Conservation (phyloP, 2,113 vertebrate genomes). For the Capreolus pygargus region DNA sequence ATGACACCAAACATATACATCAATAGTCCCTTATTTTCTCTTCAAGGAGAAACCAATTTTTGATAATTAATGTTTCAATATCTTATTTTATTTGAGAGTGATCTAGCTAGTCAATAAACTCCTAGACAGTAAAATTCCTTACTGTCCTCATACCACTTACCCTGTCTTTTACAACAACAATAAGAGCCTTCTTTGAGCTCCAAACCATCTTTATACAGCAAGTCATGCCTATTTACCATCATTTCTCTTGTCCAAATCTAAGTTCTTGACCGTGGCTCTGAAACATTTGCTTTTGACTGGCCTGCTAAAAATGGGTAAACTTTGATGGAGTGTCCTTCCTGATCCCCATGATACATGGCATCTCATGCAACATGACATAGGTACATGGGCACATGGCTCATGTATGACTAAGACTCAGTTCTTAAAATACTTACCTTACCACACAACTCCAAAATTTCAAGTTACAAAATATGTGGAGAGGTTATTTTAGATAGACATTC, state of each 20-base stretch:
- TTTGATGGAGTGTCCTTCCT: neutral
- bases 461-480: neutral
- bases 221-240: neutral
- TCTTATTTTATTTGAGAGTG: neutral
- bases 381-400: neutral
- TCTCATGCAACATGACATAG: neutral
- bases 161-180: neutral
- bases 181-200: neutral
- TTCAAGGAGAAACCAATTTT: neutral
- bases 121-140: neutral
- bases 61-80: neutral
- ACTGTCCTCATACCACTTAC: neutral
- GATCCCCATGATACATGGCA: neutral
- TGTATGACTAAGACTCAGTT: neutral
- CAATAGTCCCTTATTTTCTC: neutral
- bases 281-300: neutral
- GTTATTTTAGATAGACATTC: neutral
- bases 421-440: neutral
- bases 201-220: neutral
- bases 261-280: neutral
- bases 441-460: neutral
- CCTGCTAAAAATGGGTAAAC: neutral
- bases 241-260: neutral
- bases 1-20: neutral
- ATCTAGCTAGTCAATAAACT: neutral